Evolutionary conservation across 1,140 invertebrate genomes (phyloP), one percentile per base, ranked within the genome.

Genomic region (Saccostrea glomerata): DNA sequence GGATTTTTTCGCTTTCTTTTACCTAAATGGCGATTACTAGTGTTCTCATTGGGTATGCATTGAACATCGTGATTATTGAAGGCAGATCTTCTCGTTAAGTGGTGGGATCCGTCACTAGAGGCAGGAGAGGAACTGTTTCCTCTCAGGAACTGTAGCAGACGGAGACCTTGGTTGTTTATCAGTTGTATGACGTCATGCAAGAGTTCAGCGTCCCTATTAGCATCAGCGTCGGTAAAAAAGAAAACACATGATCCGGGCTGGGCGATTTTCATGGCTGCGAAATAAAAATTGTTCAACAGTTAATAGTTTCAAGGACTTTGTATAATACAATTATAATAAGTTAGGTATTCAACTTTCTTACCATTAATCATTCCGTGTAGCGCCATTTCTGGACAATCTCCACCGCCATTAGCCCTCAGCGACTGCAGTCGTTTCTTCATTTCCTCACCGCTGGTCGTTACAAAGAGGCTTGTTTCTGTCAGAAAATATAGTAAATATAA

Each of bases 381-480:
- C 36, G 86, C 86, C 55, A 77, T 87, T 70, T 89, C 86, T 9
- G 86, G 86, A 30, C 86, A 87, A 40, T 89, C 86, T 36, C 73
- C 86, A 2, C 89, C 86, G 17, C 86, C 86, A 36, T 70, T 13
- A 17, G 55, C 84, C 13, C n/a, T 66, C 17, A 89, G 84, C 3
- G 6, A 60, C 23, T 87, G 54, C 13, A 89, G 17, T 56, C 58
- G 77, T n/a, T 47, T 11, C 25, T 86, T 87, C 11, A 89, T 66
- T 56, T 87, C 84, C 23, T 55, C 36, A 15, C 86, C 89, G 47
- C 87, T 84, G 40, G 54, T 87, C 25, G 89, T 85, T 23, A 63
- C 77, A 15, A 7, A 12, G 15, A 82, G 47, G 15, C 83, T 83
- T 9, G 83, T 86, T 5, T 70, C 84, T 85, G 56, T 55, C 17